A percentile compares a stretch with the other conserved stretches of the same genome.
These are phyloP conservation scores for Archilochus colubris DNA, from an alignment of 2,113 vertebrate species.

Conservation along the genomic window DNA sequence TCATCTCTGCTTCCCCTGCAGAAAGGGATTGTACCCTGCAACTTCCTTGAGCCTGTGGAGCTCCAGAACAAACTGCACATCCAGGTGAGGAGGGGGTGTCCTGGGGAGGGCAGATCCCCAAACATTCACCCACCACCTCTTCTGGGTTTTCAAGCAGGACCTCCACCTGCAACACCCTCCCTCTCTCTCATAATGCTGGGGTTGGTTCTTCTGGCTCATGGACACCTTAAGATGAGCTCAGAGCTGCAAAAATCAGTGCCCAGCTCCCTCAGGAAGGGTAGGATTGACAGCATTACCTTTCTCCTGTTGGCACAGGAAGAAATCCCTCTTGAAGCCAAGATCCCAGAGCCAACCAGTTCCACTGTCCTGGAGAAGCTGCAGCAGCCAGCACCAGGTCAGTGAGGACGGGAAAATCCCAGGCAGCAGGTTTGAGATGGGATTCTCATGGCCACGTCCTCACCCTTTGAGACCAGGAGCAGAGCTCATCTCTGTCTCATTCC, in stretches of 20 bases:
- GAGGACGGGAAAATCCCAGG: fast-evolving
- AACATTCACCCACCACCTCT: background rate
- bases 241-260: background rate
- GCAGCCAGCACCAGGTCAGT: slow-evolving; percentile 67
- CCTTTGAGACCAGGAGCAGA: background rate
- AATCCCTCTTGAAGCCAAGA: background rate
- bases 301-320: slow-evolving; percentile 61
- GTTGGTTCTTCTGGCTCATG: background rate
- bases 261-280: background rate
- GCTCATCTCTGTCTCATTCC: background rate
- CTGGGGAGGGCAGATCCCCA: background rate
- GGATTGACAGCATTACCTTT: background rate
- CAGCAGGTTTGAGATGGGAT: background rate
- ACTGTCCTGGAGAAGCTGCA: slow-evolving; percentile 73
- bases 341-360: slow-evolving; percentile 71
- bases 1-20: slow-evolving; percentile 38
- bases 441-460: fast-evolving
- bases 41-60: slow-evolving; percentile 88
- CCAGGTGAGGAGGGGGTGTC: slow-evolving; percentile 71
- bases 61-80: slow-evolving; percentile 78
- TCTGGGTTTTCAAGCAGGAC: background rate
- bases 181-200: fast-evolving
- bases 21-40: slow-evolving; percentile 94
- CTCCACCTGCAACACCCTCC: background rate
- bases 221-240: background rate